These are phyloP conservation scores for Incurvaria masculella DNA, from an alignment of 2,888 invertebrate genomes.

Conservation along the genomic window DNA sequence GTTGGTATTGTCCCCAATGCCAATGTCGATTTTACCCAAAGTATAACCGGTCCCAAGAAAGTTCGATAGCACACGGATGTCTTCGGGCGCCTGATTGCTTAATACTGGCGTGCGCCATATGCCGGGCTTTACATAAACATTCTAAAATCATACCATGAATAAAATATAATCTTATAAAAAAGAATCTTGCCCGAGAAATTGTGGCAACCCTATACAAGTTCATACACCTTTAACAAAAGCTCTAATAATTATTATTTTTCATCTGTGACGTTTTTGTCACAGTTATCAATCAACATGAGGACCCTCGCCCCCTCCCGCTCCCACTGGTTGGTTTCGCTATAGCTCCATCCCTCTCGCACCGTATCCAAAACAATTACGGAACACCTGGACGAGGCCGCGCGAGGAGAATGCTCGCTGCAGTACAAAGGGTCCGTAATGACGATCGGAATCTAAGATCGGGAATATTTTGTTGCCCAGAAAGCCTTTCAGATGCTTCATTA, in stretches of 20 bases:
- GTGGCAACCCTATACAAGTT: slow-evolving; percentile 40
- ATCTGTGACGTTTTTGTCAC: slow-evolving; percentile 58
- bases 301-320: slow-evolving; percentile 30
- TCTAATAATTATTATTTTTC: slow-evolving; percentile 56
- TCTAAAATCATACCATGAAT: too few species aligned
- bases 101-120: too few species aligned
- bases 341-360: slow-evolving; percentile 29
- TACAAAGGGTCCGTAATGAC: slow-evolving; percentile 55
- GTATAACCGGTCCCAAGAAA: too few species aligned
- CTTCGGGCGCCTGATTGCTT: too few species aligned
- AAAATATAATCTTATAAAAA: too few species aligned
- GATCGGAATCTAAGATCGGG: slow-evolving; percentile 52
- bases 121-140: too few species aligned
- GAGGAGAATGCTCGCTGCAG: slow-evolving; percentile 34
- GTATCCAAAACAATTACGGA: slow-evolving; percentile 50
- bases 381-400: slow-evolving; percentile 56
- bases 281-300: slow-evolving; percentile 57
- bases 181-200: not conserved
- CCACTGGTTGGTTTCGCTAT: slow-evolving; percentile 18
- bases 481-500: slow-evolving; percentile 48
- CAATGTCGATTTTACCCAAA: too few species aligned
- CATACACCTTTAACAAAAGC: slow-evolving; percentile 50
- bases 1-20: too few species aligned
- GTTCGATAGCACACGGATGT: too few species aligned
- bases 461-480: slow-evolving; percentile 54